Evolutionary conservation across 2,113 vertebrate genomes (phyloP).

Genomic region (Mus spicilegus): DNA sequence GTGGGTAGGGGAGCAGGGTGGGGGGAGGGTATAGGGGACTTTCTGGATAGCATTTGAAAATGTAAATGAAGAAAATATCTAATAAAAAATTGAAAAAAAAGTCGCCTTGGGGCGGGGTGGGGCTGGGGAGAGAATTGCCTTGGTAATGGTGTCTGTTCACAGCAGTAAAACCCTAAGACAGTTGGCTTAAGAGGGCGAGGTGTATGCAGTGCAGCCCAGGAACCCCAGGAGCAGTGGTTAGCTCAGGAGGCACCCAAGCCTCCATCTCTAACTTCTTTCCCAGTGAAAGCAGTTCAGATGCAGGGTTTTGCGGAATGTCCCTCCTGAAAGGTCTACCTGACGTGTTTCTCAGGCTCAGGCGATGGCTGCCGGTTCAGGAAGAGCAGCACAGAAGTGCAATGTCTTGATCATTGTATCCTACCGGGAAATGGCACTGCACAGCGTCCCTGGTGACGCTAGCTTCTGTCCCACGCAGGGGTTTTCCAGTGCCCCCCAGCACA

Average conservation of each 20-base stretch:
- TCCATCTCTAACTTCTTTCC: not conserved
- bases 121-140: too few relatives aligned
- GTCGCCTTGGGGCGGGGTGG: too few relatives aligned
- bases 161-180: too few relatives aligned
- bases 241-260: not conserved
- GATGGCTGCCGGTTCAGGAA: not conserved
- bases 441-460: not conserved
- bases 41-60: too few relatives aligned
- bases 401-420: accelerated
- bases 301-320: not conserved
- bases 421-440: too few relatives aligned
- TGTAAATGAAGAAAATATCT: too few relatives aligned
- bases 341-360: not conserved
- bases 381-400: not conserved
- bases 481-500: not conserved
- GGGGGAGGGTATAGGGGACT: too few relatives aligned
- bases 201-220: not conserved
- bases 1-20: too few relatives aligned
- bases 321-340: not conserved
- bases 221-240: not conserved
- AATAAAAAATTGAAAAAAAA: too few relatives aligned
- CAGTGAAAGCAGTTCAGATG: not conserved
- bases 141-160: too few relatives aligned
- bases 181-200: not conserved
- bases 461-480: not conserved